Base-by-base conservation (phyloP, 2,888 invertebrate species). In the Caenorhabditis sulstoni region DNA sequence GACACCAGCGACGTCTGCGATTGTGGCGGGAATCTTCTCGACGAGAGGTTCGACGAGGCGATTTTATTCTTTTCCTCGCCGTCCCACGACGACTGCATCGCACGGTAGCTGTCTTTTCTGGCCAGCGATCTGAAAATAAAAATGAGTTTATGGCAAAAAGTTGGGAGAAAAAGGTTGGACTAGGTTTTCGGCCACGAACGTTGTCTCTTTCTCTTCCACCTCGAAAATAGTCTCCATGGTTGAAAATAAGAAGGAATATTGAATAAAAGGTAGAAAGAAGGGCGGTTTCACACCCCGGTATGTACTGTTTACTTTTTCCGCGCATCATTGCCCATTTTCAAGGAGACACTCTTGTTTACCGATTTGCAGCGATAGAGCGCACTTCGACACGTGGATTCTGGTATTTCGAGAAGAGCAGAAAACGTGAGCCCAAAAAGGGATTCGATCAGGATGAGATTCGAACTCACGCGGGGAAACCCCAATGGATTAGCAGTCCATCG, bases 401-500 rank as follows among this genome's bases (percentile, higher is more conserved):
- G n/a, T n/a, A n/a, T n/a, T n/a, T n/a, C n/a, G n/a, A n/a, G n/a
- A n/a, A n/a, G n/a, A n/a, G n/a, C n/a, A n/a, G n/a, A n/a, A n/a
- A n/a, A n/a, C n/a, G n/a, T n/a, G n/a, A n/a, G n/a, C n/a, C n/a
- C n/a, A 14, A 37, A 16, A 37, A 55, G 16, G 16, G 11, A 55
- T 39, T 55, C 55, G 49, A 18, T 37, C 18, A 23, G 16, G 55
- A 20, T 55, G 29, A 12, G 29, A 41, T 37, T 87, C 87, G 87
- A 87, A 87, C 87, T 86, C 87, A 85, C 87, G 87, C 87, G 87
- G 87, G 87, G 73, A 87, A 84, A 86, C 73, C 87, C 86, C 87
- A 87, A 85, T 87, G 87, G 87, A 87, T 87, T 87, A 87, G 87
- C 87, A 87, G 87, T 87, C 87, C 87, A 87, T 87, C 88, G 88